A percentile compares a stretch with the other conserved stretches of the same genome.
phyloP scores from a whole-genome alignment of 2,797 vertebrate genomes.

The Urosaurus nigricauda region DNA sequence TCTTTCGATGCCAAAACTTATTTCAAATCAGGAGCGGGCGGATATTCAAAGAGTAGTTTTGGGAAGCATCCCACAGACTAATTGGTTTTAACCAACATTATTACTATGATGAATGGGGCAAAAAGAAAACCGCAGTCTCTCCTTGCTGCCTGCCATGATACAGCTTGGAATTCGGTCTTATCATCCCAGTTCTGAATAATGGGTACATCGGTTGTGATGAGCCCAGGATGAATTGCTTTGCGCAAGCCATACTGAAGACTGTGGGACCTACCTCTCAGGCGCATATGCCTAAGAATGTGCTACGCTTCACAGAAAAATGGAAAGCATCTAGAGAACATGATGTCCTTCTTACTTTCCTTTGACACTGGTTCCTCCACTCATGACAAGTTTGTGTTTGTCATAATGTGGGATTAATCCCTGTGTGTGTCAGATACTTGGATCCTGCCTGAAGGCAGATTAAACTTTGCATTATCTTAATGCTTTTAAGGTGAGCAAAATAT shows the following conservation, averaged over 20 bases:
- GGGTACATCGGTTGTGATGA: neutral
- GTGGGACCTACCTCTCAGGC: neutral
- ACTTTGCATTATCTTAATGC: constrained; percentile 46
- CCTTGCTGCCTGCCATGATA: neutral
- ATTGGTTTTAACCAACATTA: too few species aligned
- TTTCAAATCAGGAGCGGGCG: too few species aligned
- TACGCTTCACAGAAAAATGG: neutral
- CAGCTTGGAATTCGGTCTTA: neutral
- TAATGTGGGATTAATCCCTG: constrained; percentile 56
- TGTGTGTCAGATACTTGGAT: constrained; percentile 55
- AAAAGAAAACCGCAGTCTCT: neutral
- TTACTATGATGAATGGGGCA: too few species aligned
- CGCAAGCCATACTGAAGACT: neutral
- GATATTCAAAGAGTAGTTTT: too few species aligned
- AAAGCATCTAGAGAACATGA: neutral
- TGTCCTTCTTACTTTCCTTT: constrained; percentile 46
- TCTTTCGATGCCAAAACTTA: too few species aligned
- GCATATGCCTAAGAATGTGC: neutral
- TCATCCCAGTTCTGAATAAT: neutral
- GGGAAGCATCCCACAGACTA: too few species aligned
- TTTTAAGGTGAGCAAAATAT: constrained; percentile 63
- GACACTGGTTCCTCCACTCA: constrained; percentile 67
- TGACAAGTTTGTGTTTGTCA: constrained; percentile 55
- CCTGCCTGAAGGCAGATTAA: constrained; percentile 52
- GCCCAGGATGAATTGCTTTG: neutral